These are phyloP conservation scores for Marasmarcha lunaedactyla DNA, from an alignment of 2,888 invertebrate species.

Conservation along the genomic window DNA sequence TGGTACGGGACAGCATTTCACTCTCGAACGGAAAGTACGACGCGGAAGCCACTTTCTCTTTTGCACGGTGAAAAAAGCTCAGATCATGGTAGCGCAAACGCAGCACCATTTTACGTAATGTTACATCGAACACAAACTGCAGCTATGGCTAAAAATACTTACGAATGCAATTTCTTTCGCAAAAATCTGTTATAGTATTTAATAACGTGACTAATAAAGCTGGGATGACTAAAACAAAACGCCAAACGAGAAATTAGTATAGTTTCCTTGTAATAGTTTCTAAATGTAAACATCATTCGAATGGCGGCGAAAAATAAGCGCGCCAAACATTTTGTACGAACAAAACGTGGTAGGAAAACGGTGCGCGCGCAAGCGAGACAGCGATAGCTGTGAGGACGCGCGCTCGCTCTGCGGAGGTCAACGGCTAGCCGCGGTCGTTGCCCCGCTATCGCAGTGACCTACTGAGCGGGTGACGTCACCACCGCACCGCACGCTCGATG, in stretches of 20 bases:
- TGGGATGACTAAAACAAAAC: slow-evolving; percentile 15
- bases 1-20: slow-evolving; percentile 66
- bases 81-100: slow-evolving; percentile 23
- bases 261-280: no score
- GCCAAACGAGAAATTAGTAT: slow-evolving; percentile 4
- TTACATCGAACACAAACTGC: neutral
- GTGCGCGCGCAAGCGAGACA: slow-evolving; percentile 44
- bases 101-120: slow-evolving; percentile 18
- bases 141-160: no score
- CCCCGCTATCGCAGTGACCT: slow-evolving; percentile 72
- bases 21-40: slow-evolving; percentile 66
- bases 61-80: slow-evolving; percentile 37
- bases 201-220: no score
- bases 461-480: slow-evolving; percentile 71
- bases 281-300: no score
- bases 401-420: slow-evolving; percentile 65
- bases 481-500: slow-evolving; percentile 51
- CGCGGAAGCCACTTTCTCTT: slow-evolving; percentile 69
- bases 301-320: neutral
- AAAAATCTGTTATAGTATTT: no score
- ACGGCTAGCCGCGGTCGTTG: slow-evolving; percentile 72
- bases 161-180: no score
- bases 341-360: slow-evolving; percentile 38
- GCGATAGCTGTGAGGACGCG: slow-evolving; percentile 52
- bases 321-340: slow-evolving; percentile 28